Percentiles rank a stretch among this genome's conserved stretches.
Conservation (phyloP, 30 jellyfish, hydroid and myxozoan genomes). For the Haliclystus octoradiatus region DNA sequence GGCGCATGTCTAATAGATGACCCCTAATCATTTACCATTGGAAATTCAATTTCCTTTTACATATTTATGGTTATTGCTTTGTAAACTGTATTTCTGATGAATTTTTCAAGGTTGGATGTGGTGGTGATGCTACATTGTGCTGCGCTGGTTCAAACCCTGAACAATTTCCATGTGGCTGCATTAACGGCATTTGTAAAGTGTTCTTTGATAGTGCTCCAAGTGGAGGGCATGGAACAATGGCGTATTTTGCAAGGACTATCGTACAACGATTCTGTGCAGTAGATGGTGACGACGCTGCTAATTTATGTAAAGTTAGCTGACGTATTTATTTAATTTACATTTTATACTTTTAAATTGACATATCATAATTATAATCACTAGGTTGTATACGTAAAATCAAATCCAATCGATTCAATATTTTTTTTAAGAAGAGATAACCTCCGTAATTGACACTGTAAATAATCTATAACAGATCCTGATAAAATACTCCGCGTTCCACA, state of each 20-base stretch:
- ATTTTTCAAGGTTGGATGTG: conserved; percentile 15
- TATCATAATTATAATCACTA: not conserved
- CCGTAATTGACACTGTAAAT: too few relatives aligned
- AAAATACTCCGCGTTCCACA: too few relatives aligned
- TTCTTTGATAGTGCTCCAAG: conserved; percentile 99
- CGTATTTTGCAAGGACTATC: conserved; percentile 67
- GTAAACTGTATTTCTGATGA: too few relatives aligned
- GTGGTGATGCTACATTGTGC: conserved; percentile 95
- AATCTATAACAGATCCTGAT: too few relatives aligned
- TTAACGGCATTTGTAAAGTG: conserved; percentile 69
- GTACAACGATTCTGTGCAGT: conserved; percentile 36
- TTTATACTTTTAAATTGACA: not conserved
- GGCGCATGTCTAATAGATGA: too few relatives aligned
- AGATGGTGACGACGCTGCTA: conserved; percentile 40
- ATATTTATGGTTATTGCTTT: too few relatives aligned
- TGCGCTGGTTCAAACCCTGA: conserved; percentile 46
- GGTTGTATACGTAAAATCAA: not conserved
- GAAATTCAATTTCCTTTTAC: too few relatives aligned
- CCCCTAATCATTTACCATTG: too few relatives aligned
- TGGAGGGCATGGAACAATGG: conserved; percentile 97
- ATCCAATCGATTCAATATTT: too few relatives aligned
- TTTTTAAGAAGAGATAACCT: too few relatives aligned
- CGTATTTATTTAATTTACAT: not conserved
- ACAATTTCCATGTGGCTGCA: conserved; percentile 59
- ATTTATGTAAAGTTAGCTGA: conserved; percentile 49